Evolutionary conservation across 2,888 invertebrate genomes (phyloP).

Genomic region (Pseudoips prasinana): DNA sequence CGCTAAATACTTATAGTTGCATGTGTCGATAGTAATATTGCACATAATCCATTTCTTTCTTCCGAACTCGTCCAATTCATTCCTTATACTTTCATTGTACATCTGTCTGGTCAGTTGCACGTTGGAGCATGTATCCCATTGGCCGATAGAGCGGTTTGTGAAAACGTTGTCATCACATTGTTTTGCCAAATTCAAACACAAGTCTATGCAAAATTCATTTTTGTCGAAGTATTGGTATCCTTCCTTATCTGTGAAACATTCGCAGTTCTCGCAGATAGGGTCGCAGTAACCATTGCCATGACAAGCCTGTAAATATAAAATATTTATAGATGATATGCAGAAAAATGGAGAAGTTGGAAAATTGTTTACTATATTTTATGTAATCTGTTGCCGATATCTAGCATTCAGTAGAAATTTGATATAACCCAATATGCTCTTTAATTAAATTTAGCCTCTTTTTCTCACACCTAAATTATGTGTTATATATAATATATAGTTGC

Average conservation of each 20-base stretch:
- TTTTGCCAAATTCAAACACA: constrained; percentile 48
- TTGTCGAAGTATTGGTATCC: constrained; percentile 64
- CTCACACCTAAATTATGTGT: too few species aligned
- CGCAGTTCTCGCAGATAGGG: constrained; percentile 50
- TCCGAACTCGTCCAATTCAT: constrained; percentile 32
- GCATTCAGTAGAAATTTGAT: too few species aligned
- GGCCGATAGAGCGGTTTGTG: constrained; percentile 28
- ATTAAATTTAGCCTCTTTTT: too few species aligned
- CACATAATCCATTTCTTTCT: constrained; percentile 58
- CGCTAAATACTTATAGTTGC: constrained; percentile 45
- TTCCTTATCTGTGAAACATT: constrained; percentile 46
- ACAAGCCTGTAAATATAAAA: constrained; percentile 44
- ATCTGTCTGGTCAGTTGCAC: constrained; percentile 13
- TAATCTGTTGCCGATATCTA: too few species aligned
- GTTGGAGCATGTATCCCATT: constrained; percentile 27
- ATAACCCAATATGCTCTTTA: too few species aligned
- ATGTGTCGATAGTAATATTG: constrained; percentile 37
- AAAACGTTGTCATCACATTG: constrained; percentile 52
- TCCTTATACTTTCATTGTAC: constrained; percentile 36
- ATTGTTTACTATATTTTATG: too few species aligned
- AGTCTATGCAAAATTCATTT: constrained; percentile 51
- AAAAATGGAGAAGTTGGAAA: too few species aligned
- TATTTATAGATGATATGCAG: too few species aligned
- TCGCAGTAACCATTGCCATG: constrained; percentile 63
- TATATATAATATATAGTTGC: too few species aligned